These are phyloP conservation scores for Phylloscopus whistleri DNA, from an alignment of 2,113 vertebrate species.

Conservation along the genomic window DNA sequence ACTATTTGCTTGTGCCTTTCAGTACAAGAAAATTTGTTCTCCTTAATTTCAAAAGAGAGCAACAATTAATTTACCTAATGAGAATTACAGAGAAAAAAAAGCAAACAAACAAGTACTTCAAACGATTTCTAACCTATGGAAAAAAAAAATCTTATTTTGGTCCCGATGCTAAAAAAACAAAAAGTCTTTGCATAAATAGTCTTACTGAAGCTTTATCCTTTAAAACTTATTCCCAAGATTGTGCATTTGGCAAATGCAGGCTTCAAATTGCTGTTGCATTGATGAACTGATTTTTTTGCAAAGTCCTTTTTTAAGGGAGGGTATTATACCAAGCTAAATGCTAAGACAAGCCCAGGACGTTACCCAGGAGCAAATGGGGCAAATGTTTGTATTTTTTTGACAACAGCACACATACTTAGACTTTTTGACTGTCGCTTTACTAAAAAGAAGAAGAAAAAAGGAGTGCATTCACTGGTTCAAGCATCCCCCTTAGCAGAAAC, in stretches of 20 bases:
- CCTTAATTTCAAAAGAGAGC: conserved; percentile 46
- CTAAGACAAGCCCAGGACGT: background rate
- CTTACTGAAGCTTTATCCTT: conserved; percentile 3
- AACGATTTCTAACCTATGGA: background rate
- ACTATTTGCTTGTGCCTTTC: conserved; percentile 14
- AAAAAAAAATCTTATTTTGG: background rate
- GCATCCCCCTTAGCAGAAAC: conserved; percentile 21
- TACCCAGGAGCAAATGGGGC: background rate
- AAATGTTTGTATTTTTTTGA: background rate
- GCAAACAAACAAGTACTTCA: background rate
- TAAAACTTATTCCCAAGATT: background rate
- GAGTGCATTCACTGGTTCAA: conserved; percentile 31
- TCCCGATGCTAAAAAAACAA: background rate
- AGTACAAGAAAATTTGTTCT: conserved; percentile 25
- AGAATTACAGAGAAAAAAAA: background rate
- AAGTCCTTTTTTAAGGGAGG: conserved; percentile 1
- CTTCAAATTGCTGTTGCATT: background rate
- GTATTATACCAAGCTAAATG: background rate
- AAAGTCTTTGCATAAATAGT: background rate
- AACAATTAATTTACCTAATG: conserved; percentile 51
- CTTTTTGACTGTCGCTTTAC: conserved; percentile 37
- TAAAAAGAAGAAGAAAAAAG: background rate
- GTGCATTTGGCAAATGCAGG: background rate
- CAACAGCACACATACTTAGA: conserved; percentile 10
- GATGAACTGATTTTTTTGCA: background rate